Evolutionary conservation across 2,888 invertebrate genomes (phyloP).

Genomic region (Cosmia pyralina): DNA sequence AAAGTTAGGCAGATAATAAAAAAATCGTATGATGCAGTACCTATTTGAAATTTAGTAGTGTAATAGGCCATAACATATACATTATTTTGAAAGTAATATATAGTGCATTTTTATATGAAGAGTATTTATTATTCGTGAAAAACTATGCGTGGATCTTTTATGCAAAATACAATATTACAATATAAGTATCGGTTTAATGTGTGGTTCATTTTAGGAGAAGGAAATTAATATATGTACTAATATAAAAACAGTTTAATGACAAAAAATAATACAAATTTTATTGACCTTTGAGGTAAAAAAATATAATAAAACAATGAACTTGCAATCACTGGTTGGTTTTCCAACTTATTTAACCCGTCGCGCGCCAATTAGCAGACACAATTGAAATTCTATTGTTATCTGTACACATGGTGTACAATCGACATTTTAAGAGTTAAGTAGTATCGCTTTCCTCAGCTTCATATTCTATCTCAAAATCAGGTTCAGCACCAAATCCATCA

Average conservation of each 20-base stretch:
- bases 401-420: too few species aligned
- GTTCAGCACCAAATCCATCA: conserved; percentile 8
- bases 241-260: conserved; percentile 9
- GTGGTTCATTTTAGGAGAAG: conserved; percentile 12
- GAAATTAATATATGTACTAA: not conserved
- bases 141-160: conserved; percentile 10
- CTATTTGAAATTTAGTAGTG: conserved; percentile 4
- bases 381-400: too few species aligned
- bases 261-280: conserved; percentile 3
- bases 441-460: conserved; percentile 12
- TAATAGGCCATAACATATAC: conserved; percentile 1
- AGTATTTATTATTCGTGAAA: not conserved
- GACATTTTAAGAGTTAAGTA: too few species aligned
- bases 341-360: conserved; percentile 6
- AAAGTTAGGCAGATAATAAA: not conserved
- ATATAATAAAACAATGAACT: not conserved
- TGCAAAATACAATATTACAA: conserved; percentile 12
- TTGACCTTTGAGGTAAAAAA: not conserved
- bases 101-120: conserved; percentile 1
- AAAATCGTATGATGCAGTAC: conserved; percentile 11
- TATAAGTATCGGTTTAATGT: not conserved
- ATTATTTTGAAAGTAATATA: conserved; percentile 12
- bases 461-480: conserved; percentile 7
- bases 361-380: too few species aligned
- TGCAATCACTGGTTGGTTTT: conserved; percentile 3